phyloP scores from a whole-genome alignment of 2,113 vertebrate genomes.

The Kryptolebias marmoratus region DNA sequence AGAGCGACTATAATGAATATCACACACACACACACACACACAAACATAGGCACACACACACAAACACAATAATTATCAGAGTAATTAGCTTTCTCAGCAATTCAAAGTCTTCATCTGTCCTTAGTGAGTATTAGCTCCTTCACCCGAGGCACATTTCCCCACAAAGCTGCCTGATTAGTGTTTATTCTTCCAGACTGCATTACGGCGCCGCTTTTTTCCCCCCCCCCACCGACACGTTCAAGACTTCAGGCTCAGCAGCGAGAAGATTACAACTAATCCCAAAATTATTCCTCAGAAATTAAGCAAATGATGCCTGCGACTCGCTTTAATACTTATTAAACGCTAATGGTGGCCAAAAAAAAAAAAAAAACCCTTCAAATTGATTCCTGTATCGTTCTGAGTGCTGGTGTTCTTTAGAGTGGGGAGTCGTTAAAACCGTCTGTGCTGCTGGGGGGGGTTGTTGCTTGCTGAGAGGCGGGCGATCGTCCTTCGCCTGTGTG shows the following conservation, averaged over 20 bases:
- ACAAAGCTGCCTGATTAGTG: conserved; percentile 63
- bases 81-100: conserved; percentile 76
- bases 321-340: background rate
- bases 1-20: conserved; percentile 42
- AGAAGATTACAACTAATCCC: conserved; percentile 25
- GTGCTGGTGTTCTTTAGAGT: conserved; percentile 15
- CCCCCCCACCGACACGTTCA: conserved; percentile 13
- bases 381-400: conserved; percentile 25
- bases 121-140: conserved; percentile 58
- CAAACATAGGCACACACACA: conserved; percentile 10
- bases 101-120: conserved; percentile 66
- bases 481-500: too few relatives aligned
- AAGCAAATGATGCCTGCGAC: conserved; percentile 14
- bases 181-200: conserved; percentile 49
- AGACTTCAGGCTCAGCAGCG: conserved; percentile 11
- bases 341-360: conserved; percentile 19
- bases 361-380: conserved; percentile 11
- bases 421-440: too few relatives aligned
- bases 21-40: background rate
- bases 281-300: conserved; percentile 25
- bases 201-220: background rate
- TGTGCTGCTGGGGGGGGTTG: too few relatives aligned
- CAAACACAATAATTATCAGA: conserved; percentile 62
- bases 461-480: too few relatives aligned
- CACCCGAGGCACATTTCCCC: conserved; percentile 60